Evolutionary conservation across 2,113 vertebrate species (phyloP).

Genomic region (Callospermophilus lateralis): DNA sequence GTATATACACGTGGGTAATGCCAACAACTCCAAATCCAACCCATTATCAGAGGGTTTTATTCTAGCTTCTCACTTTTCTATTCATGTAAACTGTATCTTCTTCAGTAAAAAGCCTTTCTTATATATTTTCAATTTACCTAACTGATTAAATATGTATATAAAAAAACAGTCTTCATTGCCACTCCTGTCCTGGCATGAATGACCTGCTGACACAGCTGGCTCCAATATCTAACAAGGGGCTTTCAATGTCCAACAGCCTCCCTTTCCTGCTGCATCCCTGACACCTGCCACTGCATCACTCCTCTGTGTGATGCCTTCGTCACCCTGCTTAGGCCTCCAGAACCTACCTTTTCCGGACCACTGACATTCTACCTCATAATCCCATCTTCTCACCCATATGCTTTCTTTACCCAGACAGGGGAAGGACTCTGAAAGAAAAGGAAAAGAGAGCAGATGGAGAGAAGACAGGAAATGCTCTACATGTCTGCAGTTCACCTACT

Average conservation of each 20-base stretch:
- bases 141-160: neutral
- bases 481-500: neutral
- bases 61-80: neutral
- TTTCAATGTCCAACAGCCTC: neutral
- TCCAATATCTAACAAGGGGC: neutral
- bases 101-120: neutral
- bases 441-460: neutral
- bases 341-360: neutral
- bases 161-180: neutral
- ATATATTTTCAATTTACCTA: neutral
- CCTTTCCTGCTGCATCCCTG: neutral
- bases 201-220: neutral
- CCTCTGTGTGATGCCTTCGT: neutral
- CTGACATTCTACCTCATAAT: neutral
- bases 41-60: neutral
- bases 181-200: neutral
- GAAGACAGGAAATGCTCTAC: neutral
- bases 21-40: neutral
- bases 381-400: no score
- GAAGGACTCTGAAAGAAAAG: neutral
- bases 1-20: neutral
- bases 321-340: neutral
- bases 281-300: neutral
- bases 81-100: neutral
- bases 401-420: neutral